Evolutionary conservation across 2,888 invertebrate genomes (phyloP), one percentile per base, ranked within the genome.

Genomic region (Adelognathus sp.): DNA sequence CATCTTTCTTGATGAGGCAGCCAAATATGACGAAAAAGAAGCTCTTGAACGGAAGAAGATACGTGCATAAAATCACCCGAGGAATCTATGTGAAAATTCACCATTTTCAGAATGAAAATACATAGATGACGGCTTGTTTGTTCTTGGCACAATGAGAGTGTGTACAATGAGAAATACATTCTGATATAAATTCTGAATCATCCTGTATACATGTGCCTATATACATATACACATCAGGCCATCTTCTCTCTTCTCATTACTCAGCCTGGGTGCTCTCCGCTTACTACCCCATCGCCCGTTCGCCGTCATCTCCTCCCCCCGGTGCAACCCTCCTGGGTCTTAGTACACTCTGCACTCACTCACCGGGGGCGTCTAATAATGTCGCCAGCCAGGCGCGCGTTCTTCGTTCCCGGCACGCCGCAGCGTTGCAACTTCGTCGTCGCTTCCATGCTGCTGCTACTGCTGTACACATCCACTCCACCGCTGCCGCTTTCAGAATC

Each of bases 361-460:
- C 89, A 88, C 88, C 86, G 89, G 88, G 90, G 90, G 91, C 90
- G 90, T 90, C 91, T 91, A 91, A 91, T 91, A 91, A 91, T 91
- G 91, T 91, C 91, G 90, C 90, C 91, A 90, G 88, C 87, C 89
- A 90, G 89, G 88, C 90, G n/a, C n/a, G n/a, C n/a, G 89, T 89
- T 88, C 86, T 87, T 83, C 87, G 87, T 86, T 87, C 87, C 87
- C 83, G 78, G 85, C 81, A 75, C 79, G 79, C 75, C 75, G 74
- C 73, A 70, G 69, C 50, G 56, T 70, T 41, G 67, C 64, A 46
- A 56, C 52, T 27, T 61, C 66, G 58, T 58, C 67, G 74, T 71
- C 75, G 75, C 61, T 56, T 66, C 63, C 27, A 63, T 61, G 63
- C 75, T 33, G 21, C 54, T 58, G 41, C 54, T 75, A 60, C 64